Evolutionary conservation across 2,888 invertebrate genomes (phyloP), one percentile per base, ranked within the genome.

Genomic region (Drosophila ustulata): DNA sequence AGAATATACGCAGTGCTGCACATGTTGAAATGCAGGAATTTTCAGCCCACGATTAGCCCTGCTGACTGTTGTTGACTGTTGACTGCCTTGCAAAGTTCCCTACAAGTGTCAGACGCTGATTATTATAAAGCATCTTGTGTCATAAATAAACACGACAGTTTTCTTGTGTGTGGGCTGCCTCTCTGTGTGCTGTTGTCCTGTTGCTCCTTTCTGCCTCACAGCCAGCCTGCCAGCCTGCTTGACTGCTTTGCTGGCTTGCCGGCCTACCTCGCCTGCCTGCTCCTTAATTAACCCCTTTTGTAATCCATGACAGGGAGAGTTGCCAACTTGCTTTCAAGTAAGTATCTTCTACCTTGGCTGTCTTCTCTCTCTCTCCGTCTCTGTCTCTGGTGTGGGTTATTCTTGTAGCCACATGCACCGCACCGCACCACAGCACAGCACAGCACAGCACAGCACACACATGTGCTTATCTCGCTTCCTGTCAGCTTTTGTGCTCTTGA

Each of bases 111-210:
- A 80, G 81, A 72, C 79, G 79, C 88, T 90, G 90, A 90, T 90
- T 90, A 90, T 90, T 90, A 90, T 84, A 88, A 87, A 90, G 91
- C 88, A 84, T 90, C 80, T 79, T 90, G 88, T 90, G 89, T 90
- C 90, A 88, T 90, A 90, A 90, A 90, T 90, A 90, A 90, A 82
- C 85, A 88, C 82, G 80, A 76, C 79, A 80, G 65, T 71, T 69
- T 69, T 67, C 70, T 63, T 71, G 61, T 58, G 49, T 66, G 49
- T 66, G 56, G 62, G 63, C 50, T 28, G 28, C 5, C 1, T 75
- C 46, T 62, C 18, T 18, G 18, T 18, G 47, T 63, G 62, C 66
- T 55, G 75, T 63, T 66, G 68, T 81, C 78, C 81, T 80, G 72
- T 75, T 80, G 75, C 70, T 46, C 51, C 13, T 61, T 52, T 39